These are phyloP conservation scores for Agrotis puta DNA, from an alignment of 2,888 invertebrate species.

Conservation along the genomic window DNA sequence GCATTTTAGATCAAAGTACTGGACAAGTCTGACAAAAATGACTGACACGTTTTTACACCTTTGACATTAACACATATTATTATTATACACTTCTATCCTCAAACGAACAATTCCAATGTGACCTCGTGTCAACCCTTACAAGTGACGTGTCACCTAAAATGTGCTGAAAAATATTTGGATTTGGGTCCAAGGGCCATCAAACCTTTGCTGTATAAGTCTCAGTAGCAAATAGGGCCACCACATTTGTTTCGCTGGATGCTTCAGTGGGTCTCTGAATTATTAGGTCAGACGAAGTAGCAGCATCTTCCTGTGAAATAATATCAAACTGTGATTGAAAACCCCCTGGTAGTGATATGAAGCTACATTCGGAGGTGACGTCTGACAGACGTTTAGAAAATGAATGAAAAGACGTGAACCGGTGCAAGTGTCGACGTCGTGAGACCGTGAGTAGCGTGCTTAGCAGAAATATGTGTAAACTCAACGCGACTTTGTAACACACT, in stretches of 20 bases:
- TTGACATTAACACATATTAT: conserved; percentile 41
- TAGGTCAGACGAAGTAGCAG: conserved; percentile 53
- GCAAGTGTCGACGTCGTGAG: conserved; percentile 68
- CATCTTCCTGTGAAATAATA: conserved; percentile 57
- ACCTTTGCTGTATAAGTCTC: conserved; percentile 55
- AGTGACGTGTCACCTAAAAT: conserved; percentile 54
- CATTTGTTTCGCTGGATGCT: conserved; percentile 54
- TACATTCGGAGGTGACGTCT: conserved; percentile 48
- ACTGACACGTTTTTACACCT: conserved; percentile 24
- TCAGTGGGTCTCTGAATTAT: conserved; percentile 52
- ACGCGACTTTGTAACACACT: conserved; percentile 78
- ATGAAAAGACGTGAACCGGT: conserved; percentile 63
- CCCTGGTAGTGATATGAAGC: conserved; percentile 34
- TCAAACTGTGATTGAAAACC: conserved; percentile 57
- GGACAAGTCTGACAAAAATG: conserved; percentile 24
- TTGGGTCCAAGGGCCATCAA: conserved; percentile 51
- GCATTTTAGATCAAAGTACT: conserved; percentile 18
- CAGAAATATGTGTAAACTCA: conserved; percentile 65
- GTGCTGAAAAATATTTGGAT: conserved; percentile 55
- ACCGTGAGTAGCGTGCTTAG: conserved; percentile 72
- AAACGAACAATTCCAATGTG: conserved; percentile 50
- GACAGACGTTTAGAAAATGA: conserved; percentile 50
- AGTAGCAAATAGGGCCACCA: conserved; percentile 55
- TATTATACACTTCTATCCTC: conserved; percentile 47
- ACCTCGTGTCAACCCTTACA: conserved; percentile 53